Base-by-base conservation (phyloP, 2,113 vertebrate genomes). In the Amblyopsis rosae region DNA sequence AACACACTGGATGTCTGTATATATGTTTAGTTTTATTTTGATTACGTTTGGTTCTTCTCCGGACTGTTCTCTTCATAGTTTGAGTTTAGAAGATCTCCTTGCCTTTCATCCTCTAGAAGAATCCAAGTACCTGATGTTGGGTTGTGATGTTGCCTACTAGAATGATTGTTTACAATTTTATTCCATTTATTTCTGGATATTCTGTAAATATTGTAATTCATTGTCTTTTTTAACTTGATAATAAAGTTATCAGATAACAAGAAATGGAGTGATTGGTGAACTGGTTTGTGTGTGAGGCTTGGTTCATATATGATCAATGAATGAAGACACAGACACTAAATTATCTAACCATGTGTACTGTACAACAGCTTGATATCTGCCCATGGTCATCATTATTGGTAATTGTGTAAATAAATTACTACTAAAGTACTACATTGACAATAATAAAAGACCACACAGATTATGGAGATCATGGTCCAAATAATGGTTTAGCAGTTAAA, bases 181-280 rank as follows among this genome's bases (percentile, higher is more conserved):
- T 98, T 93, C 92, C 96, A 96, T 95, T 96, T 94, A 94, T 95
- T 96, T 93, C 93, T 93, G 95, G 94, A 96, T 96, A 96, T 96
- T 94, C 93, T 98, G 96, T 98, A 99, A 96, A 99, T 98, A 99
- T 96, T 97, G 95, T 99, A 98, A 98, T 97, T 95, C 95, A 96
- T 96, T 92, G 95, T 96, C 91, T 94, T 98, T 99, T 96, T 96
- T 96, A 98, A 99, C 95, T 96, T 97, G 96, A 96, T 98, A 98
- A 98, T 98, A 98, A 98, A 97, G 95, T 94, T 96, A 98, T 93
- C 95, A 96, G 95, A 98, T 96, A 93, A 93, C 92, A 92, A 94
- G 93, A 94, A 8, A 69, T 69, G 49, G 26, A 19, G 7, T 64
- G 26, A 12, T n/a, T 62, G 10, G 76, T 55, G 35, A 41, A 41